Percentiles rank a stretch among this genome's conserved stretches.
Conservation (phyloP, 2,888 invertebrate species). For the Falcaria lacertinaria region DNA sequence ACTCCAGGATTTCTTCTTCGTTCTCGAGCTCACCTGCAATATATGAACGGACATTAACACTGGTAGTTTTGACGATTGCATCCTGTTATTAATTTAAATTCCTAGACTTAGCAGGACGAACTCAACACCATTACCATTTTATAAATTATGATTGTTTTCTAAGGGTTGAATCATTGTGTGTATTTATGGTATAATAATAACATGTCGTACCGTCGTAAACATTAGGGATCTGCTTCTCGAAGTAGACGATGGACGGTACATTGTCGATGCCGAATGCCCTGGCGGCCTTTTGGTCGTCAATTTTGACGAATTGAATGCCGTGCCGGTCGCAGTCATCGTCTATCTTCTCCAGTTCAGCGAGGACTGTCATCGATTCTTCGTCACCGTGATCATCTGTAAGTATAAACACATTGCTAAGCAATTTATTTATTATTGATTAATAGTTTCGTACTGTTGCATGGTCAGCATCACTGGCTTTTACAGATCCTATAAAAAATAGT, state of each 20-base stretch:
- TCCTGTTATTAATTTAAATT: constrained; percentile 4
- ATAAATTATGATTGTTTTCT: no score
- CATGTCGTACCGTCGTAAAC: constrained; percentile 89
- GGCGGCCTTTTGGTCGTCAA: constrained; percentile 91
- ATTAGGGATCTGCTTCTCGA: constrained; percentile 95
- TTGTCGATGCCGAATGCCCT: constrained; percentile 92
- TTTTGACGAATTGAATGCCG: constrained; percentile 95
- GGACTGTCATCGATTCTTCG: constrained; percentile 91
- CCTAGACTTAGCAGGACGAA: no score
- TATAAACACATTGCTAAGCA: neutral
- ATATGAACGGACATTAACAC: no score
- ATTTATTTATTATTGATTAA: neutral
- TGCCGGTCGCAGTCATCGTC: constrained; percentile 96
- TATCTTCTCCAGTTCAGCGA: constrained; percentile 93
- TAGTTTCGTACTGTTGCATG: no score
- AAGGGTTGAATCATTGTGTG: no score
- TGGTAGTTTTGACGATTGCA: no score
- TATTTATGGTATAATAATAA: no score
- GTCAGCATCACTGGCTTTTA: no score
- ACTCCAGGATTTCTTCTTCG: constrained; percentile 92
- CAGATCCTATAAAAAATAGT: no score
- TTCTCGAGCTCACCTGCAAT: constrained; percentile 88
- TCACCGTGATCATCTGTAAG: constrained; percentile 92
- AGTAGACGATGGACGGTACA: constrained; percentile 92
- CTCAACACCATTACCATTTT: no score